Conservation (phyloP, 2,888 invertebrate species). For the Cheilosia vulpina region DNA sequence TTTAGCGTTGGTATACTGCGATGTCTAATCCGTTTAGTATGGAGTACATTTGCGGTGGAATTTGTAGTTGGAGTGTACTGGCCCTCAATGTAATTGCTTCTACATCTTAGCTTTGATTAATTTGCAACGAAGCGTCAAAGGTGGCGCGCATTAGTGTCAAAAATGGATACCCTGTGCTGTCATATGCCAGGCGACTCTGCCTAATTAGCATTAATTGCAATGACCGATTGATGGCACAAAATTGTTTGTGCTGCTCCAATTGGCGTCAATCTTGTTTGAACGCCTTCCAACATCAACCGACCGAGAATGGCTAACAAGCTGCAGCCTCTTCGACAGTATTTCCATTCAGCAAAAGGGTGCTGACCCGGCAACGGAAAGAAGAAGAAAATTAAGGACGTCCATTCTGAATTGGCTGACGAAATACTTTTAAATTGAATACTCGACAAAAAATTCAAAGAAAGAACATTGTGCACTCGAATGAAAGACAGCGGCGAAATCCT, state of each 20-base stretch:
- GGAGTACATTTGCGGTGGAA: not conserved
- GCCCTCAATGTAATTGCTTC: constrained; percentile 53
- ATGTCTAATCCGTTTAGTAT: constrained; percentile 39
- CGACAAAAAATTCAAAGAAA: constrained; percentile 45
- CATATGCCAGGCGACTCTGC: not conserved
- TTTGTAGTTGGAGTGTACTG: constrained; percentile 31
- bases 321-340: constrained; percentile 22
- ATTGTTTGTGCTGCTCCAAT: constrained; percentile 25
- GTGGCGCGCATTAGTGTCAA: constrained; percentile 2
- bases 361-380: constrained; percentile 36
- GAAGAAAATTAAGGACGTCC: constrained; percentile 68
- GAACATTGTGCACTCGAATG: constrained; percentile 1
- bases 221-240: constrained; percentile 39
- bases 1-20: constrained; percentile 14
- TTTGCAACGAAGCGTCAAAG: constrained; percentile 18
- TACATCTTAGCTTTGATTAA: constrained; percentile 44
- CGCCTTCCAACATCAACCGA: constrained; percentile 28
- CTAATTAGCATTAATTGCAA: constrained; percentile 1
- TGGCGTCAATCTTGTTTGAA: constrained; percentile 57
- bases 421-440: constrained; percentile 73
- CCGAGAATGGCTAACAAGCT: constrained; percentile 51
- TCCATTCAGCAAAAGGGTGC: constrained; percentile 15
- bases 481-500: constrained; percentile 2
- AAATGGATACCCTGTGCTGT: not conserved
- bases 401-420: constrained; percentile 61